Conservation (phyloP, 2,797 vertebrate species). For the Enteromius anoplus region DNA sequence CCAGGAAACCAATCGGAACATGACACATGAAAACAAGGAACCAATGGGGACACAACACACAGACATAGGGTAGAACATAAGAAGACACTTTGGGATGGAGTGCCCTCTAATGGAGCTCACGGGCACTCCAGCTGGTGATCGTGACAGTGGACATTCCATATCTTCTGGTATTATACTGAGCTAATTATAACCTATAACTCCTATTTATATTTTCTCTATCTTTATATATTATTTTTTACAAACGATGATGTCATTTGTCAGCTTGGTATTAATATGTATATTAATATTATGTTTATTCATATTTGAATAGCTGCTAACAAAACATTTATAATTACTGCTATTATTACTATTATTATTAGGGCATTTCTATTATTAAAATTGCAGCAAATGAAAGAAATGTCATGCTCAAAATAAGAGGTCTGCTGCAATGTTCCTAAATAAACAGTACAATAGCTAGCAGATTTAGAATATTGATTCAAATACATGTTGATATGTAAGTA, state of each 20-base stretch:
- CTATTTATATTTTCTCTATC: not conserved
- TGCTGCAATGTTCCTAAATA: not conserved
- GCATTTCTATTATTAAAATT: not conserved
- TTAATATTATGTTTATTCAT: no score
- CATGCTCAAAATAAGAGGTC: not conserved
- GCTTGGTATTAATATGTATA: not conserved
- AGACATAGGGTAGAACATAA: no score
- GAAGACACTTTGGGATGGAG: no score
- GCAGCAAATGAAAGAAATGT: not conserved
- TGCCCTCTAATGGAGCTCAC: no score
- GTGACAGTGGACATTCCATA: not conserved
- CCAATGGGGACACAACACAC: no score
- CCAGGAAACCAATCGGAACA: no score
- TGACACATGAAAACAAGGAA: no score
- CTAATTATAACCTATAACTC: not conserved
- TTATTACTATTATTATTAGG: no score
- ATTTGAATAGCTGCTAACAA: no score
- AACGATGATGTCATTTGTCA: not conserved
- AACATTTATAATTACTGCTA: not conserved
- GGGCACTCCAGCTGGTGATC: no score
- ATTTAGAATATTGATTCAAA: no score
- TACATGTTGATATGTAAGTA: not conserved
- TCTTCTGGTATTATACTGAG: not conserved
- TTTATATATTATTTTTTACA: not conserved
- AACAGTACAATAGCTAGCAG: not conserved